A percentile compares a stretch with the other conserved stretches of the same genome.
Conservation (phyloP, 2,888 invertebrate species). For the Chrysodeixis includens region DNA sequence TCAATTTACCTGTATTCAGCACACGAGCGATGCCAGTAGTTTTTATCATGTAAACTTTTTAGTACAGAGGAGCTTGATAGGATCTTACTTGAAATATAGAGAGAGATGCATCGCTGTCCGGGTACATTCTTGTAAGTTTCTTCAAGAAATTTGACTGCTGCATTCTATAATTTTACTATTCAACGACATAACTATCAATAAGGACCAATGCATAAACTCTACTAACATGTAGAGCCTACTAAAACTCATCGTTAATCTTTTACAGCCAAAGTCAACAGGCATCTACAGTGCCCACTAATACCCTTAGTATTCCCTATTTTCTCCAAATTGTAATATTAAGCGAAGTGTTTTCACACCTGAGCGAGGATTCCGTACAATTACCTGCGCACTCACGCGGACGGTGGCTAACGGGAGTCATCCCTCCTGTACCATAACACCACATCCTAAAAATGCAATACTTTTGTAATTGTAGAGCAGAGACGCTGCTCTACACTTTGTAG, state of each 20-base stretch:
- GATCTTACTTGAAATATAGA: too few relatives aligned
- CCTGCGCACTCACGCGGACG: conserved; percentile 23
- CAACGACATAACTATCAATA: too few relatives aligned
- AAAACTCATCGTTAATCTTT: too few relatives aligned
- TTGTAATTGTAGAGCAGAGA: too few relatives aligned
- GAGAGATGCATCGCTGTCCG: too few relatives aligned
- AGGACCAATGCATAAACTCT: too few relatives aligned
- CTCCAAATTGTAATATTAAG: conserved; percentile 18
- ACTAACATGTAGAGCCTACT: too few relatives aligned
- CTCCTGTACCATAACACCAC: neutral
- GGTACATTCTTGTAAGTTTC: too few relatives aligned
- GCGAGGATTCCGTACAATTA: conserved; percentile 21
- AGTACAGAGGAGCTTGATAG: neutral
- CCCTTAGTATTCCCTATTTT: neutral
- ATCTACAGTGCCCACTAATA: neutral
- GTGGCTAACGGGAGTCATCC: conserved; percentile 26
- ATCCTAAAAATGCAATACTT: too few relatives aligned
- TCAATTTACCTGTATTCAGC: neutral
- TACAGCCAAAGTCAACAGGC: neutral
- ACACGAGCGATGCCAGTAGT: neutral
- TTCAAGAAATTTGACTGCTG: too few relatives aligned
- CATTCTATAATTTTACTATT: too few relatives aligned
- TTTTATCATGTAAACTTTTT: neutral
- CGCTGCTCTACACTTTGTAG: too few relatives aligned
- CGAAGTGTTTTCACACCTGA: conserved; percentile 52